A percentile compares a stretch with the other conserved stretches of the same genome.
Evolutionary conservation across 1,140 invertebrate genomes (phyloP).

Genomic region (Macrocentrus cingulum): DNA sequence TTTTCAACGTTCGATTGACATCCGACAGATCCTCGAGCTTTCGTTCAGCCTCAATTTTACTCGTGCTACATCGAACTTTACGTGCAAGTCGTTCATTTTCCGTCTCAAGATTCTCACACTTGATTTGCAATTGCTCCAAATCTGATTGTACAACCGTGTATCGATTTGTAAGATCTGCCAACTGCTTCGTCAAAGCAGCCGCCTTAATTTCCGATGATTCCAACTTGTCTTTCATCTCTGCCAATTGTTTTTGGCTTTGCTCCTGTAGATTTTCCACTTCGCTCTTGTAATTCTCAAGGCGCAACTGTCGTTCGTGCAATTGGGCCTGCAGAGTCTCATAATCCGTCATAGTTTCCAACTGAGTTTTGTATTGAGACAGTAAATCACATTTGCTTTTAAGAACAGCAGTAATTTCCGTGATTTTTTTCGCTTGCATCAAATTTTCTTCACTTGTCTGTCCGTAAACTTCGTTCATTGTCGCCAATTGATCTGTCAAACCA

Average conservation of each 20-base stretch:
- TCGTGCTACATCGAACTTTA: slow-evolving; percentile 45
- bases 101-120: slow-evolving; percentile 23
- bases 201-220: slow-evolving; percentile 35
- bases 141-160: slow-evolving; percentile 30
- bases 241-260: slow-evolving; percentile 29
- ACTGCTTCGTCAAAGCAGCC: slow-evolving; percentile 36
- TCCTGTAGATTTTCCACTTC: slow-evolving; percentile 38
- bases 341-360: slow-evolving; percentile 43
- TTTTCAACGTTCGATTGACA: slow-evolving; percentile 40
- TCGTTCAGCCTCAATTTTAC: slow-evolving; percentile 33
- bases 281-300: slow-evolving; percentile 40
- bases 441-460: slow-evolving; percentile 34
- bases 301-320: slow-evolving; percentile 30
- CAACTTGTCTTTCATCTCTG: slow-evolving; percentile 36
- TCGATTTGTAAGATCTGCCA: slow-evolving; percentile 38
- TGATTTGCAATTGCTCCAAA: slow-evolving; percentile 32
- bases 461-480: slow-evolving; percentile 29
- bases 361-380: slow-evolving; percentile 46
- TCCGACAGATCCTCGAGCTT: slow-evolving; percentile 42
- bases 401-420: slow-evolving; percentile 39
- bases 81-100: slow-evolving; percentile 35
- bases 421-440: slow-evolving; percentile 30
- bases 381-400: slow-evolving; percentile 49
- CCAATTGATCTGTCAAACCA: slow-evolving; percentile 32
- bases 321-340: slow-evolving; percentile 43